Conservation (phyloP, 2,113 vertebrate genomes). For the Monopterus albus region DNA sequence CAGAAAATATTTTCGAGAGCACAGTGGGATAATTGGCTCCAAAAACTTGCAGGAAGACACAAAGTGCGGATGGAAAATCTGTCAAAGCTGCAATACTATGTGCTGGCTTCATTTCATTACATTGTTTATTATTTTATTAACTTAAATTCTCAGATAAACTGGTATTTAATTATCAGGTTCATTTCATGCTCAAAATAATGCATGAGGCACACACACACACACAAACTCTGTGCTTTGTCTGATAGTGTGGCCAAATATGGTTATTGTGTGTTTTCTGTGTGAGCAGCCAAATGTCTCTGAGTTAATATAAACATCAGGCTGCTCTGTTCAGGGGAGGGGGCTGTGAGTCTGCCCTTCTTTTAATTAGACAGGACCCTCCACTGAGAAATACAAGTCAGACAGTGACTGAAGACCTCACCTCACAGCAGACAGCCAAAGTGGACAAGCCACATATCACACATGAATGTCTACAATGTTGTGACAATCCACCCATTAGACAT, state of each 20-base stretch:
- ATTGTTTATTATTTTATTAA: no score
- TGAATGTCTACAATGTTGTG: no score
- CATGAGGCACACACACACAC: no score
- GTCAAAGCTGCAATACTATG: neutral
- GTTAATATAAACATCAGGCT: conserved; percentile 76
- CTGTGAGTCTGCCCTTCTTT: conserved; percentile 47
- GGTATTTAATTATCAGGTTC: no score
- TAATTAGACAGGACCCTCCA: conserved; percentile 73
- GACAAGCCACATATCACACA: no score
- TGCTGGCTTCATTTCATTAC: neutral
- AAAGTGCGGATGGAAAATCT: conserved; percentile 13
- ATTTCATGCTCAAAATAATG: no score
- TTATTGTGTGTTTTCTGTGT: conserved; percentile 41
- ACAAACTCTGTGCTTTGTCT: conserved; percentile 33
- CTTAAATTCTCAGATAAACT: no score
- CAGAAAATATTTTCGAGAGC: conserved; percentile 34
- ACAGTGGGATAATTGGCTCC: conserved; percentile 40
- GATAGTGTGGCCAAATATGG: conserved; percentile 77
- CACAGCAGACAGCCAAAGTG: no score
- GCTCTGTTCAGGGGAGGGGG: conserved; percentile 47
- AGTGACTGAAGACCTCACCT: neutral
- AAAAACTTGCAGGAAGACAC: conserved; percentile 8
- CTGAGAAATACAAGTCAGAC: conserved; percentile 49
- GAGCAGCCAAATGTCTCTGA: conserved; percentile 69
- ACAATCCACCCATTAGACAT: no score